Evolutionary conservation across 1,140 invertebrate genomes (phyloP).

Genomic region (Aphaenogaster floridana): DNA sequence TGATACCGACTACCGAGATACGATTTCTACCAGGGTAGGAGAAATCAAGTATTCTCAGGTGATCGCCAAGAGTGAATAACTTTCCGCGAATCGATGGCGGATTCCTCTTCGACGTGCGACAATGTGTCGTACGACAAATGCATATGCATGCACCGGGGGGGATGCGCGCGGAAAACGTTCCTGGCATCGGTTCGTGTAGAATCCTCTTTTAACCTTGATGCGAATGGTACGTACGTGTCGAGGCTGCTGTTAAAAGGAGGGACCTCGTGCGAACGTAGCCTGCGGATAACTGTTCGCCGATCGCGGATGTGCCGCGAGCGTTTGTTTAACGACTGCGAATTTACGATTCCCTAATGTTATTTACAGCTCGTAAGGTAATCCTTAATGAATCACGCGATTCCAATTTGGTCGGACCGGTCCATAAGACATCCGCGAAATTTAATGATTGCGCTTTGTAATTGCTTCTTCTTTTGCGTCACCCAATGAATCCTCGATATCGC

Average conservation of each 20-base stretch:
- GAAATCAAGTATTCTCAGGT: conserved; percentile 22
- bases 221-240: conserved; percentile 69
- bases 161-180: conserved; percentile 46
- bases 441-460: conserved; percentile 4
- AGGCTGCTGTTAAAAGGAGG: conserved; percentile 49
- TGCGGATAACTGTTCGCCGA: conserved; percentile 40
- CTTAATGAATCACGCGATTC: conserved; percentile 62
- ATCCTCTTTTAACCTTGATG: conserved; percentile 59
- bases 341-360: conserved; percentile 68
- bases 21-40: too few species aligned
- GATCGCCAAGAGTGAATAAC: conserved; percentile 31
- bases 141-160: conserved; percentile 64
- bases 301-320: conserved; percentile 11
- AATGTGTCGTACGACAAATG: conserved; percentile 58
- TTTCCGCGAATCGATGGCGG: conserved; percentile 25
- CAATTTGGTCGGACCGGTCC: conserved; percentile 43
- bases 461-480: background rate
- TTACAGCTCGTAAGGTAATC: conserved; percentile 60
- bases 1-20: too few species aligned
- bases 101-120: conserved; percentile 62
- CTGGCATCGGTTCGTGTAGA: conserved; percentile 50
- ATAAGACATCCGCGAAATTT: conserved; percentile 40
- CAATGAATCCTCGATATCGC: background rate
- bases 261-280: conserved; percentile 40
- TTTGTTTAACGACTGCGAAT: conserved; percentile 64